Conservation (phyloP, 2,888 invertebrate genomes). For the Limenitis camilla region DNA sequence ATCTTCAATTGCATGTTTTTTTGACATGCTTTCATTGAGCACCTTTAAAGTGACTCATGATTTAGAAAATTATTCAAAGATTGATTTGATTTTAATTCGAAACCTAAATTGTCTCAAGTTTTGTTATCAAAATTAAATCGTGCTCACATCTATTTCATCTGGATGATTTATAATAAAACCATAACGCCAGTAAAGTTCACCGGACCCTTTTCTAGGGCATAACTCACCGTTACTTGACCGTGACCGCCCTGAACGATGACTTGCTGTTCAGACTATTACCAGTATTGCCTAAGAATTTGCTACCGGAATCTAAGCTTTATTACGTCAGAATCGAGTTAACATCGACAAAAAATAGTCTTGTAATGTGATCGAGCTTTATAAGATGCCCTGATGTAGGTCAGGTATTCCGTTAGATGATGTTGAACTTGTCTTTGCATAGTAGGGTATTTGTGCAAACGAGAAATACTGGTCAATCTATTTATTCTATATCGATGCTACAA, state of each 20-base stretch:
- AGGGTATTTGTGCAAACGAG: conserved; percentile 11
- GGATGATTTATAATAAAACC: conserved; percentile 10
- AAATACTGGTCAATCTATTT: conserved; percentile 1
- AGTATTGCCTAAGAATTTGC: conserved; percentile 16
- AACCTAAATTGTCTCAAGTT: too few relatives aligned
- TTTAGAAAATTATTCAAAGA: neutral
- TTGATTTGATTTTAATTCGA: too few relatives aligned
- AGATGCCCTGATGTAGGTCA: conserved; percentile 31
- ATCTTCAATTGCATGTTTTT: conserved; percentile 49
- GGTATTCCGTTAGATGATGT: conserved; percentile 29
- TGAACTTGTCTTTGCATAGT: conserved; percentile 17
- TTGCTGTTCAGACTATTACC: conserved; percentile 31
- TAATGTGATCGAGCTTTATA: conserved; percentile 24
- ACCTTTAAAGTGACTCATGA: conserved; percentile 4
- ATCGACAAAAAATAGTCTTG: conserved; percentile 9
- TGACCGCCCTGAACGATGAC: conserved; percentile 57
- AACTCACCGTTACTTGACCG: conserved; percentile 58
- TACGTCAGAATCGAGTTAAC: conserved; percentile 17
- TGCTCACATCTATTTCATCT: too few relatives aligned
- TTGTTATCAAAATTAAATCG: too few relatives aligned
- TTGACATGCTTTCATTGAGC: conserved; percentile 40
- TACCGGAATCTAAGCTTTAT: conserved; percentile 17
- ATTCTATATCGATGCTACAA: neutral
- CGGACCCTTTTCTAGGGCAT: conserved; percentile 59
- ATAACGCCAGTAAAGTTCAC: conserved; percentile 28